Base-by-base conservation (phyloP, 2,797 vertebrate genomes). In the Bothrops alternatus region DNA sequence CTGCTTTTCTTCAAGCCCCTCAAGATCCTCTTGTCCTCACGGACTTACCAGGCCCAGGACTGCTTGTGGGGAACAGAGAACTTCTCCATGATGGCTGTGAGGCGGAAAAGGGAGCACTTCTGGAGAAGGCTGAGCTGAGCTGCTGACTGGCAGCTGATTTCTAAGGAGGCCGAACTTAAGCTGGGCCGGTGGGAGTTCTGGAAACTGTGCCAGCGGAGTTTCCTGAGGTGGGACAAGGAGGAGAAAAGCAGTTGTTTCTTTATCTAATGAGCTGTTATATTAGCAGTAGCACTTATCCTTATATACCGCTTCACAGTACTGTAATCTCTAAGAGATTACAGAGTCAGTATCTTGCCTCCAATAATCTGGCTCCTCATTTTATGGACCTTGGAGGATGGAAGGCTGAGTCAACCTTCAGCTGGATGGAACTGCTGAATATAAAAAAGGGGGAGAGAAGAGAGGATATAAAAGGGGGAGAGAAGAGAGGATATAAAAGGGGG, bases 121-220 rank as follows among this genome's bases (percentile, higher is more conserved):
- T 98, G 98, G 86, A 98, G 97, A 53, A 98, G 97, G 94, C 98
- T 98, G 92, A 99, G 98, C 96, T 98, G 98, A 12, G 98, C 97
- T 0, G 98, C 98, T 0, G 98, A 99, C 95, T 98, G 98, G 14
- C 98, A 95, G 95, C 98, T 98, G 93, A 99, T 98, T 96, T 99
- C 98, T 96, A 98, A 96, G 0, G 98, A 98, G 28, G 98, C 98
- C 0, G 98, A 98, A 90, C 97, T 98, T 89, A 99, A 97, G 94
- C 98, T 98, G 63, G 98, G 98, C 69, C 98, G 97, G 95, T 99
- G 98, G 0, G 98, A 98, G 96, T 98, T 98, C 97, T 98, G 98
- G 95, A 99, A 99, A 91, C 98, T 98, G 96, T 98, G 98, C 98
- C 98, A 99, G 6, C 97, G 98, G 90, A 98, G 97, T 96, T 98